Base-by-base conservation (phyloP, 2,113 vertebrate species). In the Leptodactylus fuscus region DNA sequence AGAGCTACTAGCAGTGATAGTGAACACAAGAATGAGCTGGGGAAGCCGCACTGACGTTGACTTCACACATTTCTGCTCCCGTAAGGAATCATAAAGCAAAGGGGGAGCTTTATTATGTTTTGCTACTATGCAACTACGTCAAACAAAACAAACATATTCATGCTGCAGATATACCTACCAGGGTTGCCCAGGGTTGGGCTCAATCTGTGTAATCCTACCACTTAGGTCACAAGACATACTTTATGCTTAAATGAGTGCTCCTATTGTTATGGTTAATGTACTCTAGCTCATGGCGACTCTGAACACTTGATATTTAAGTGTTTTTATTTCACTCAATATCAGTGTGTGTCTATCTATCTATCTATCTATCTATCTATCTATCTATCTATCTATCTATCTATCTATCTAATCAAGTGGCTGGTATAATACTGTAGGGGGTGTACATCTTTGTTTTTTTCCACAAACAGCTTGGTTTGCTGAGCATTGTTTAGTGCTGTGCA, bases 121-220 rank as follows among this genome's bases (percentile, higher is more conserved):
- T 73, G 65, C 67, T 82, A 41, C 81, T 55, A 71, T 78, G 76
- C 75, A 34, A 73, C 76, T 80, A 80, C 75, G n/a, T 70, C 76
- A 85, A 85, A 79, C 75, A 85, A n/a, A 85, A 70, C 75, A 85
- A 20, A 85, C 32, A 51, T 51, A 41, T 67, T 38, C 55, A 69
- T 36, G 51, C 60, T 85, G 22, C 34, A 79, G 38, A 74, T 62
- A 70, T 29, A 67, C 34, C 46, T 62, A 27, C 36, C 16, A 44
- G 15, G 62, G 29, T 73, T 85, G 36, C 49, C 22, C 12, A 58
- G n/a, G 62, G 58, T 80, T 85, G 36, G 62, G 65, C 71, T 80
- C 79, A 62, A 62, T 20, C 8, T 29, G 36, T 34, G 36, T 53
- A 85, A 67, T 78, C 46, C 60, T 51, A 70, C 46, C 62, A 77